Base-by-base conservation (phyloP, 2,888 invertebrate genomes). In the Chrysolina oricalcia region DNA sequence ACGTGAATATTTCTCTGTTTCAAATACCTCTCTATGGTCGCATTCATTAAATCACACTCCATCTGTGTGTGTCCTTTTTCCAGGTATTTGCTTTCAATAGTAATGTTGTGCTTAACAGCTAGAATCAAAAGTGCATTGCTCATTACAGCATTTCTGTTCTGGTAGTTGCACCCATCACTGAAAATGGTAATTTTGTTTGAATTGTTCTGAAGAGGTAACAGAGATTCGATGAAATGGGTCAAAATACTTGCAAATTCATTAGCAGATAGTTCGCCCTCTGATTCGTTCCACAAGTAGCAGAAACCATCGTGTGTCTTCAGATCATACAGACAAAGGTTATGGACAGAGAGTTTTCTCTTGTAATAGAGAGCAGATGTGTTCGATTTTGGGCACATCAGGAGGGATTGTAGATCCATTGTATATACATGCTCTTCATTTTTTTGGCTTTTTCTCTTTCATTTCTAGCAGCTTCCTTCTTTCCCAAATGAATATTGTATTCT, bases 1-100 rank as follows among this genome's bases (percentile, higher is more conserved):
- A 64, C 64, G 10, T 64, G 40, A 17, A 64, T 64, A 64, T 64
- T 19, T 64, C 40, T 64, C 10, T 64, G 35, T 64, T 40, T 27
- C 41, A 64, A 27, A n/a, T 40, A 40, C 15, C 40, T 35, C 15
- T 35, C 40, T 40, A 35, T 35, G 35, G 35, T 64, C n/a, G 40
- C 27, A 27, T 27, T 2, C 27, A 43, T 43, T 43, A 8, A 43
- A 43, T 43, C 27, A 27, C 43, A 43, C 43, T 13, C 43, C 15
- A 43, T 15, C 10, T 43, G 13, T 43, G 43, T 43, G 15, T 46
- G 46, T 46, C 64, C 62, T 35, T 62, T 62, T 62, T 23, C 23
- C 27, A 62, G 62, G 23, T 62, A 62, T 62, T 62, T 62, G 35
- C 62, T 62, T 35, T 62, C 62, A 62, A 62, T 62, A 62, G 62